These are phyloP conservation scores for Nomada fabriciana DNA, from an alignment of 2,888 invertebrate species.

Conservation along the genomic window DNA sequence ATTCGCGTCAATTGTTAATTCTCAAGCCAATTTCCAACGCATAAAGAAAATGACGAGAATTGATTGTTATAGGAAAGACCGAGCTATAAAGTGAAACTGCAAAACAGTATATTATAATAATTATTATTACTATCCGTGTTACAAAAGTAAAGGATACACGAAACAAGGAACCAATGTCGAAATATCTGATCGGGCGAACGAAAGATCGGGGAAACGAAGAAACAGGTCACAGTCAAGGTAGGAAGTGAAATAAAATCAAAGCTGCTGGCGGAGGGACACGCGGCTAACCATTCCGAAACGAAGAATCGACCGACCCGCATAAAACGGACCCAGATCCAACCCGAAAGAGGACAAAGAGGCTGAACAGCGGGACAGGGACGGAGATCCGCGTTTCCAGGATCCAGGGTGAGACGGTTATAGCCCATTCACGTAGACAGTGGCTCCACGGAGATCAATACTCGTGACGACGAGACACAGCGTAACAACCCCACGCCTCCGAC, in stretches of 20 bases:
- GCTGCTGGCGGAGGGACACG: background rate
- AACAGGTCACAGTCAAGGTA: background rate
- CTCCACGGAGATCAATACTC: slow-evolving; percentile 80
- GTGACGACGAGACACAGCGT: slow-evolving; percentile 79
- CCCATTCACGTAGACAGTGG: slow-evolving; percentile 78
- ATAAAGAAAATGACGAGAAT: too few species aligned
- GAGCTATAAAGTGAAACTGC: too few species aligned
- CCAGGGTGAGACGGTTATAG: slow-evolving; percentile 73
- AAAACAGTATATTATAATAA: too few species aligned
- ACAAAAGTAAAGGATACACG: too few species aligned
- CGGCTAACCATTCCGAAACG: background rate
- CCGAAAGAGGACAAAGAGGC: background rate
- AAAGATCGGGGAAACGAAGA: background rate
- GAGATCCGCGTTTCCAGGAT: slow-evolving; percentile 71
- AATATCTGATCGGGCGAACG: background rate
- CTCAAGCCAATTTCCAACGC: too few species aligned
- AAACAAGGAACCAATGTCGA: background rate
- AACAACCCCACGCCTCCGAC: slow-evolving; percentile 71
- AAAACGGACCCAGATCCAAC: background rate
- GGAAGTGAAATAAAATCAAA: background rate
- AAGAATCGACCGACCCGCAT: background rate
- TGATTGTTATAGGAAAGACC: too few species aligned
- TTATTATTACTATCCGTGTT: too few species aligned
- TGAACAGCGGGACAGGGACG: slow-evolving; percentile 41
- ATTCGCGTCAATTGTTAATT: too few species aligned